These are phyloP conservation scores for Eriocheir sinensis DNA, from an alignment of 1,140 invertebrate genomes.

Conservation along the genomic window DNA sequence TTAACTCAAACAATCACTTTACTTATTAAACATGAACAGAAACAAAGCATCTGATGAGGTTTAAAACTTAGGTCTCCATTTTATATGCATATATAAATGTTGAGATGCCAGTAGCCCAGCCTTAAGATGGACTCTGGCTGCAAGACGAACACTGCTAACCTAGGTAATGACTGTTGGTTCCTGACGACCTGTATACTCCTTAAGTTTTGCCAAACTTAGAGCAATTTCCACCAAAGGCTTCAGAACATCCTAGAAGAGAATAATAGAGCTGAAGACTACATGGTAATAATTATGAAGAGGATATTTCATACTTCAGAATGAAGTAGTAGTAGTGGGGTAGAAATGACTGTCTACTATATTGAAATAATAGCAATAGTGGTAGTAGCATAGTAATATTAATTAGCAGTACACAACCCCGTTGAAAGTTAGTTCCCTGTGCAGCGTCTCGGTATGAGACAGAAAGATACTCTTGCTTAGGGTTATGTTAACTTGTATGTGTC, in stretches of 20 bases:
- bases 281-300: no score
- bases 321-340: no score
- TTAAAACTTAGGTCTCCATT: not conserved
- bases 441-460: no score
- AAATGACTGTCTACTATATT: no score
- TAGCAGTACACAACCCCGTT: no score
- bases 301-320: no score
- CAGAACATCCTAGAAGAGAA: slow-evolving; percentile 85
- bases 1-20: not conserved
- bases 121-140: not conserved
- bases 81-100: not conserved
- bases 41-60: not conserved
- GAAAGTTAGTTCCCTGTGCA: no score
- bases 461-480: no score
- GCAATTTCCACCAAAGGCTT: slow-evolving; percentile 95
- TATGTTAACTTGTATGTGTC: no score
- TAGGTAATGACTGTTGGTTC: slow-evolving; percentile 99
- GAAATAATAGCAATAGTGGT: no score
- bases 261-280: no score
- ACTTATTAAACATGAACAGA: not conserved
- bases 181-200: slow-evolving; percentile 92
- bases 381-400: no score
- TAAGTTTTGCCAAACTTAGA: slow-evolving; percentile 91
- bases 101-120: not conserved
- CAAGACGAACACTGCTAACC: slow-evolving; percentile 79